phyloP scores from a whole-genome alignment of 2,888 invertebrate genomes.

The Lepidocyrtinus sp. region DNA sequence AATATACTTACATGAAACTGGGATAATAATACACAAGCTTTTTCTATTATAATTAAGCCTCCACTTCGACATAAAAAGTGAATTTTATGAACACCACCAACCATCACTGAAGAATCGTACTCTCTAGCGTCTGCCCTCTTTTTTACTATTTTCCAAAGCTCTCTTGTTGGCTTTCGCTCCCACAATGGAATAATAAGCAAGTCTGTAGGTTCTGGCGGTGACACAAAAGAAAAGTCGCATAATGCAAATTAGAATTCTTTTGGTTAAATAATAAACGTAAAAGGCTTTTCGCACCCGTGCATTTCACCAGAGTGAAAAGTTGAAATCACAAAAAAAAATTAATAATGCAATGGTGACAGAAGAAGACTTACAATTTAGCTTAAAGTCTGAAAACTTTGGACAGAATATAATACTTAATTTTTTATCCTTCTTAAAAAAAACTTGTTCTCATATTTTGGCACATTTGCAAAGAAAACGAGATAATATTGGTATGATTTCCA shows the following conservation, averaged over 20 bases:
- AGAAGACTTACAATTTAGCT: neutral
- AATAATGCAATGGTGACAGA: neutral
- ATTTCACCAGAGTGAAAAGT: neutral
- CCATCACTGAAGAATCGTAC: neutral
- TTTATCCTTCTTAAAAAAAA: neutral
- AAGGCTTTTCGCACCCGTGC: neutral
- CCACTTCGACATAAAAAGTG: neutral
- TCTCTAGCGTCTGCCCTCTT: neutral
- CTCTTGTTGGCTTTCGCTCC: slow-evolving; percentile 9
- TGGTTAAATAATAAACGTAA: neutral
- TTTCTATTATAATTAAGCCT: neutral
- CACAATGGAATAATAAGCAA: slow-evolving; percentile 47
- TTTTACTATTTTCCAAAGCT: neutral
- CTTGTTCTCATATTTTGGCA: neutral
- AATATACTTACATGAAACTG: neutral
- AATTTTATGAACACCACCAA: slow-evolving; percentile 13
- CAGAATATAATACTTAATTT: neutral
- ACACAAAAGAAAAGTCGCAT: slow-evolving; percentile 47
- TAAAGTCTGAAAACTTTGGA: neutral
- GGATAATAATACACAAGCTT: neutral
- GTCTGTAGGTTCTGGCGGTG: slow-evolving; percentile 55
- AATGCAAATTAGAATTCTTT: slow-evolving; percentile 60
- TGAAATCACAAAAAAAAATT: neutral
- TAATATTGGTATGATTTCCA: neutral
- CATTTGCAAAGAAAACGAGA: neutral